Evolutionary conservation across 2,797 vertebrate species (phyloP).

Genomic region (Meriones psammophilus): DNA sequence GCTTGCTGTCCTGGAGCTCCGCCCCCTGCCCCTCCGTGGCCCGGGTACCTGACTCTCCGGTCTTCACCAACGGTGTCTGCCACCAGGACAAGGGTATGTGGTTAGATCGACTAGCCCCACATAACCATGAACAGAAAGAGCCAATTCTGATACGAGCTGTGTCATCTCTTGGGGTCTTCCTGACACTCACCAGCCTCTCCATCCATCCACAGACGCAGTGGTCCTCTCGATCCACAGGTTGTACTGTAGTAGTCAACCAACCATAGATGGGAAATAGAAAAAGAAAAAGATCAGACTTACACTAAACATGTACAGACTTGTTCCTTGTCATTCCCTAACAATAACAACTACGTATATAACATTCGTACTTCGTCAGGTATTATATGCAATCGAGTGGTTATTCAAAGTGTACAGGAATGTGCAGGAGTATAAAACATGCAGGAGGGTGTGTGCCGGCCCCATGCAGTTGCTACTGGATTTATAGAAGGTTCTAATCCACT

Average conservation of each 20-base stretch:
- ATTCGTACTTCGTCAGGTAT: background rate
- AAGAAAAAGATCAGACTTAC: too few species aligned
- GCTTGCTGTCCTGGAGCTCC: constrained; percentile 88
- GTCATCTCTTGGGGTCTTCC: background rate
- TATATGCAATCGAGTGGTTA: background rate
- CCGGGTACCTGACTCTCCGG: constrained; percentile 87
- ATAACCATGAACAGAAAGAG: background rate
- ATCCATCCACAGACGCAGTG: accelerated
- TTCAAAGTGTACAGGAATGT: background rate
- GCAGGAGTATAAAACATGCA: background rate
- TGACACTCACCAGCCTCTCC: background rate
- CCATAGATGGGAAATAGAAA: background rate
- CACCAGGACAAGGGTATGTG: constrained; percentile 89
- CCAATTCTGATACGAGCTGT: background rate
- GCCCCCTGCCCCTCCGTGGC: constrained; percentile 87
- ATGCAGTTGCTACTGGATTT: background rate
- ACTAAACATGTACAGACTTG: background rate
- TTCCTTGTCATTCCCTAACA: background rate
- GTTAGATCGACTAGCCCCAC: background rate
- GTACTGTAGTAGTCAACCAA: background rate
- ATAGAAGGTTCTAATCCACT: background rate
- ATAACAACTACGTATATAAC: background rate
- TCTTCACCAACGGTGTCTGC: constrained; percentile 84
- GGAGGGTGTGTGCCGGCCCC: background rate
- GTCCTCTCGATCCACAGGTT: too few species aligned